Evolutionary conservation across 2,113 vertebrate genomes (phyloP), one percentile per base, ranked within the genome.

Genomic region (Cryptomyrus ogoouensis): DNA sequence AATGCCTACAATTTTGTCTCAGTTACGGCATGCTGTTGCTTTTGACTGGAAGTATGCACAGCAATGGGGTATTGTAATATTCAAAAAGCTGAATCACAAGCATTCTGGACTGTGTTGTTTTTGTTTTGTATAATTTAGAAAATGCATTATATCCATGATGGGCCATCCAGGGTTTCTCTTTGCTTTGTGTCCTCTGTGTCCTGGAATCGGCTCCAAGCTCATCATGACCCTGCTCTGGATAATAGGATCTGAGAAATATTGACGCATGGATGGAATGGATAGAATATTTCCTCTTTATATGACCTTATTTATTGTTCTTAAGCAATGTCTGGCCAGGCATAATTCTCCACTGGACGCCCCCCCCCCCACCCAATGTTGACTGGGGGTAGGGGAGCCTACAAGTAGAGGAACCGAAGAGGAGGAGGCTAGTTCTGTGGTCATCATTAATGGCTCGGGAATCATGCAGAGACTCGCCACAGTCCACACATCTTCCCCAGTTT

Each of bases 81-180:
- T 58, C 19, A n/a, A 49, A 85, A 85, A 13, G 42, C 83, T 49
- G 46, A 27, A 49, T 86, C 83, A 50, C 24, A 49, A 13, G 24
- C 39, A 35, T 84, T 21, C 24, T 44, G 46, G 46, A 84, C 46
- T 24, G 42, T 86, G 74, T 19, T 80, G 35, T 80, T 47, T 86
- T 47, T 86, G 83, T 86, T 86, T 86, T 80, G 74, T 42, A 42
- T 86, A 47, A 49, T 86, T 47, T n/a, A 86, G 21, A 86, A 86
- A 86, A 50, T n/a, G 44, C 47, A 50, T 86, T 42, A 39, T 39
- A 15, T 80, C 74, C 74, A 80, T 80, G 31, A 42, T 80, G 74
- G 35, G 35, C 35, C 74, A 42, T 80, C 15, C 31, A 42, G 47
- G 44, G 19, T 15, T 47, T 50, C 47, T 49, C 44, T 12, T 70